phyloP scores from a whole-genome alignment of 2,888 invertebrate species.

The Empis livida region DNA sequence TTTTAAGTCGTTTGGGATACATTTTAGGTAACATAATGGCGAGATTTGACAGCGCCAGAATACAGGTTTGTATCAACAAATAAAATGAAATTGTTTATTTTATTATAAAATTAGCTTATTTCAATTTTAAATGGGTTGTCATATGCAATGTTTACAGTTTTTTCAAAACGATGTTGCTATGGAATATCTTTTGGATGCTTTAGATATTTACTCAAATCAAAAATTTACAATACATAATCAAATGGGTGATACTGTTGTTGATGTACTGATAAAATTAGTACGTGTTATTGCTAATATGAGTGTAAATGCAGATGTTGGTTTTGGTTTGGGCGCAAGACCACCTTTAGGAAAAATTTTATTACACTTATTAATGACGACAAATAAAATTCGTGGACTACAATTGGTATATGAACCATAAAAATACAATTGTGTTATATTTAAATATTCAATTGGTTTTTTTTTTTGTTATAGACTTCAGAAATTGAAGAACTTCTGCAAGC shows the following conservation, averaged over 20 bases:
- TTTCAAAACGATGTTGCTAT: slow-evolving; percentile 44
- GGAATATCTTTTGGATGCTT: slow-evolving; percentile 38
- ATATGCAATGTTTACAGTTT: slow-evolving; percentile 31
- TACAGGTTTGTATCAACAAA: slow-evolving; percentile 39
- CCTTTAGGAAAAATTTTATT: slow-evolving; percentile 35
- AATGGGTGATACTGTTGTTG: slow-evolving; percentile 33
- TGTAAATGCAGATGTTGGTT: slow-evolving; percentile 62
- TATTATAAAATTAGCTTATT: not conserved
- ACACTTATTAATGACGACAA: slow-evolving; percentile 20
- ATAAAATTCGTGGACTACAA: not conserved
- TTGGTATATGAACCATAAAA: not conserved
- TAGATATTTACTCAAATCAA: slow-evolving; percentile 40
- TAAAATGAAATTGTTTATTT: not conserved
- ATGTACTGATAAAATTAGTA: slow-evolving; percentile 38
- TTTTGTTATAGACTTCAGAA: slow-evolving; percentile 29
- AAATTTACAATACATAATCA: slow-evolving; percentile 33
- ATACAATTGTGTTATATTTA: not conserved
- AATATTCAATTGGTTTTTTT: not conserved
- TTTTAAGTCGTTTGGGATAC: slow-evolving; percentile 53
- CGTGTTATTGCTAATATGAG: slow-evolving; percentile 78
- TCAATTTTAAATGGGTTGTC: not conserved
- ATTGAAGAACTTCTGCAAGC: slow-evolving; percentile 65
- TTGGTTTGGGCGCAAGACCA: slow-evolving; percentile 41
- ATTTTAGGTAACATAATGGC: slow-evolving; percentile 77
- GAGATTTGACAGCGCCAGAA: slow-evolving; percentile 55